These are phyloP conservation scores for Trachymyrmex septentrionalis DNA, from an alignment of 1,140 invertebrate genomes.

Conservation along the genomic window DNA sequence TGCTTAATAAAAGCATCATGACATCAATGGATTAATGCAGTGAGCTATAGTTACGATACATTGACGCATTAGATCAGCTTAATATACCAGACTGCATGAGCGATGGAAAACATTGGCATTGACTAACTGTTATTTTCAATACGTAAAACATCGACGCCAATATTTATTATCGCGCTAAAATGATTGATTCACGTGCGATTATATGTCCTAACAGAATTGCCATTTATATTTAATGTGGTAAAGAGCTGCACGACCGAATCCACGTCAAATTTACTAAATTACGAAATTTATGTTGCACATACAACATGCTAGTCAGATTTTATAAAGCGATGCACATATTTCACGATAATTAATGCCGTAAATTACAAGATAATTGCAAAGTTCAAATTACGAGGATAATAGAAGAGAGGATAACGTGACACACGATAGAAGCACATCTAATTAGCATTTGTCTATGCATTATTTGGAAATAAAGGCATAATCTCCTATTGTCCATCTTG, in stretches of 20 bases:
- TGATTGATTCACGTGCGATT: slow-evolving; percentile 57
- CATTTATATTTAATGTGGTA: slow-evolving; percentile 50
- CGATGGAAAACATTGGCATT: slow-evolving; percentile 53
- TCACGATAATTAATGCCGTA: slow-evolving; percentile 30
- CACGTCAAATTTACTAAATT: slow-evolving; percentile 57
- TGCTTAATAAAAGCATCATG: slow-evolving; percentile 39
- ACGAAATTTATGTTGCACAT: slow-evolving; percentile 2
- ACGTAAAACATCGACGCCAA: slow-evolving; percentile 54
- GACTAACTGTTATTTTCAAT: slow-evolving; percentile 43
- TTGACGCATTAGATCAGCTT: slow-evolving; percentile 54
- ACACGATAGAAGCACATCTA: not conserved
- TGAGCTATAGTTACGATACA: not conserved
- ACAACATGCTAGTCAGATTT: slow-evolving; percentile 20
- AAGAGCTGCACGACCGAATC: slow-evolving; percentile 36
- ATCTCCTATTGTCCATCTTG: not conserved
- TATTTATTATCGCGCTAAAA: slow-evolving; percentile 55
- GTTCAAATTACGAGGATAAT: slow-evolving; percentile 37
- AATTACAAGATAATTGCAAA: slow-evolving; percentile 29
- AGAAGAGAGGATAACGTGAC: not conserved
- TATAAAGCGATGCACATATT: slow-evolving; percentile 37
- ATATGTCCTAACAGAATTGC: slow-evolving; percentile 45
- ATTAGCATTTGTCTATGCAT: not conserved
- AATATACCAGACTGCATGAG: slow-evolving; percentile 23
- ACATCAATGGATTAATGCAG: slow-evolving; percentile 45
- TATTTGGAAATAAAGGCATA: slow-evolving; percentile 1